These are phyloP conservation scores for Paedocypris micromegethes DNA, from an alignment of 2,797 vertebrate genomes.

Conservation along the genomic window DNA sequence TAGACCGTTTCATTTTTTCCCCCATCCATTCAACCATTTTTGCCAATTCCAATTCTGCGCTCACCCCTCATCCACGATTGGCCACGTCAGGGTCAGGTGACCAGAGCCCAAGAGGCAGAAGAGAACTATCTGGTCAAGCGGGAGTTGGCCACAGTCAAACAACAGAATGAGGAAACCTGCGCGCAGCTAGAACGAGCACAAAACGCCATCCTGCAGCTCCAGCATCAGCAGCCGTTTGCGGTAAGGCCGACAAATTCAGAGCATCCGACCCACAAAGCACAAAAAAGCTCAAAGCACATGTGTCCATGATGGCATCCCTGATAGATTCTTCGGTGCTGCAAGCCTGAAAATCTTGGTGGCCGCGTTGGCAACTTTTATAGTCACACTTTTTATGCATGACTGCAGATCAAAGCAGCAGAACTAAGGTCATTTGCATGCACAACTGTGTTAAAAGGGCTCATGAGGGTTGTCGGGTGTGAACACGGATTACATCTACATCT, in stretches of 20 bases:
- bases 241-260: constrained; percentile 78
- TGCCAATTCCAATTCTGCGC: constrained; percentile 47
- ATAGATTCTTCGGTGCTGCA: constrained; percentile 8
- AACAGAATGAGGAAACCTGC: constrained; percentile 90
- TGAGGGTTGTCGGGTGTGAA: constrained; percentile 40
- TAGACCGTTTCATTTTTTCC: constrained; percentile 34
- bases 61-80: constrained; percentile 57
- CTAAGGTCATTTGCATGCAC: constrained; percentile 41
- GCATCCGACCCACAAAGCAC: constrained; percentile 7
- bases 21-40: constrained; percentile 22
- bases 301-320: neutral
- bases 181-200: constrained; percentile 93
- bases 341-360: constrained; percentile 28
- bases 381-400: constrained; percentile 56
- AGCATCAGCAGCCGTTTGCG: constrained; percentile 79
- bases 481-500: constrained; percentile 17
- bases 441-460: constrained; percentile 42
- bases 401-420: constrained; percentile 51
- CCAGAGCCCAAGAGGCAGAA: constrained; percentile 98
- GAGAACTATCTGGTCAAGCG: constrained; percentile 99
- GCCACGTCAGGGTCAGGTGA: constrained; percentile 94
- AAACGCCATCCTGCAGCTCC: constrained; percentile 88
- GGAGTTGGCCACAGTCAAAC: constrained; percentile 97
- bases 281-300: constrained; percentile 15
- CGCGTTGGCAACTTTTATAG: constrained; percentile 34